Conservation (phyloP, 2,113 vertebrate genomes). For the Phycodurus eques region DNA sequence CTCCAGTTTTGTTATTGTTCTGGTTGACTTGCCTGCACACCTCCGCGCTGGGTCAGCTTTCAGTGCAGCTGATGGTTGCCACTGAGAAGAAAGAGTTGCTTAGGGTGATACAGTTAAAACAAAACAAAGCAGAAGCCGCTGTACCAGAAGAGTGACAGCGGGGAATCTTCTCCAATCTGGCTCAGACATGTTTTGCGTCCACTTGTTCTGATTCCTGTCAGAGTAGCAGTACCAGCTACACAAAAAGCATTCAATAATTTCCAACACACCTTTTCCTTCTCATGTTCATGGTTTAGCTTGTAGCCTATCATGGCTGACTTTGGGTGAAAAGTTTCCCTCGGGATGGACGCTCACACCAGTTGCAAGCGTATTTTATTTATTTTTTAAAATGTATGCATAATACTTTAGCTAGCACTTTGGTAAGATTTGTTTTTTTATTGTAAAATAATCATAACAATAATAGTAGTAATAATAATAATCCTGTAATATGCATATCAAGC, state of each 20-base stretch:
- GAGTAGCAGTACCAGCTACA: slow-evolving; percentile 20
- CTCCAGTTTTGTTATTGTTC: slow-evolving; percentile 72
- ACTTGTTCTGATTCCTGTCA: slow-evolving; percentile 34
- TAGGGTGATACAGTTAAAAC: slow-evolving; percentile 24
- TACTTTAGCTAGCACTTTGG: too few species aligned
- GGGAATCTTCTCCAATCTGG: slow-evolving; percentile 34
- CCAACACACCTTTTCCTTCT: neutral
- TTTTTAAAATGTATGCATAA: too few species aligned
- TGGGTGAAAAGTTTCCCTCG: neutral
- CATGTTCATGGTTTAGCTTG: neutral
- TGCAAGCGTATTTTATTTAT: neutral
- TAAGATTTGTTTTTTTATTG: too few species aligned
- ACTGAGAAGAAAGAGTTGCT: slow-evolving; percentile 47
- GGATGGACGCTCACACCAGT: neutral
- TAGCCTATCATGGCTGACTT: neutral
- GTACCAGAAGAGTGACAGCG: slow-evolving; percentile 14
- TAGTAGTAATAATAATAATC: too few species aligned
- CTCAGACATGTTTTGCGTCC: slow-evolving; percentile 38
- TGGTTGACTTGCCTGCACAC: slow-evolving; percentile 66
- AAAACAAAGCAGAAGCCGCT: slow-evolving; percentile 1
- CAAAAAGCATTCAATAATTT: neutral
- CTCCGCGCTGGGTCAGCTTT: slow-evolving; percentile 60
- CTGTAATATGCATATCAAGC: too few species aligned
- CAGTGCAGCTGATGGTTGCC: slow-evolving; percentile 57
- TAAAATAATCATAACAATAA: too few species aligned